Evolutionary conservation across 2,113 vertebrate species (phyloP), one percentile per base, ranked within the genome.

Genomic region (Oceanites oceanicus): DNA sequence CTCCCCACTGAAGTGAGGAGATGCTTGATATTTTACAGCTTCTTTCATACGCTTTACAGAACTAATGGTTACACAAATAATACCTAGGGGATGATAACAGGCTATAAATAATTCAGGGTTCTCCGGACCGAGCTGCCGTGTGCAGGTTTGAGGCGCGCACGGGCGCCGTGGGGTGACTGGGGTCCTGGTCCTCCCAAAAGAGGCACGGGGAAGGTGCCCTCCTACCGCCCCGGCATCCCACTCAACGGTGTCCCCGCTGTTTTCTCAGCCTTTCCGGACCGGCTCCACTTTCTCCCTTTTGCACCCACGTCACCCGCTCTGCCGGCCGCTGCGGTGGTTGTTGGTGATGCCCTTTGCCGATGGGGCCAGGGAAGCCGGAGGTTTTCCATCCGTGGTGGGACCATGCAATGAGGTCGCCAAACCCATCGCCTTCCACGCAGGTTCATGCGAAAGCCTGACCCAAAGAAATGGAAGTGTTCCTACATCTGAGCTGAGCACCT

Each of bases 11-110:
- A 93, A 90, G 91, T 62, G 88, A 92, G 92, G 83, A 88, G 86
- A 80, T 27, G 89, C 75, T 94, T 80, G 92, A 55, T 92, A 62
- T 88, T 94, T 90, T 91, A 94, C 91, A 93, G 88, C 91, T 86
- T 76, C 82, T 95, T 96, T 92, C 88, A 87, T 81, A 71, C 61
- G 49, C 82, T 88, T 94, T 93, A 94, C 72, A 88, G 92, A 92
- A 91, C 92, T 88, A 83, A 97, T 88, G 82, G 90, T 93, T 93
- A 90, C 92, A 90, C 91, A 96, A 96, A 96, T 95, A 92, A 96
- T 92, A 95, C 88, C 92, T 66, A 10, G 55, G 94, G 94, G 94
- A 92, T 90, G 91, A 80, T 90, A 93, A 93, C 88, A 53, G 75
- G 76, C 81, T 80, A 83, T 96, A 94, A 96, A 95, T 94, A 96